Evolutionary conservation across 2,113 vertebrate species (phyloP).

Genomic region (Amphiprion ocellaris): DNA sequence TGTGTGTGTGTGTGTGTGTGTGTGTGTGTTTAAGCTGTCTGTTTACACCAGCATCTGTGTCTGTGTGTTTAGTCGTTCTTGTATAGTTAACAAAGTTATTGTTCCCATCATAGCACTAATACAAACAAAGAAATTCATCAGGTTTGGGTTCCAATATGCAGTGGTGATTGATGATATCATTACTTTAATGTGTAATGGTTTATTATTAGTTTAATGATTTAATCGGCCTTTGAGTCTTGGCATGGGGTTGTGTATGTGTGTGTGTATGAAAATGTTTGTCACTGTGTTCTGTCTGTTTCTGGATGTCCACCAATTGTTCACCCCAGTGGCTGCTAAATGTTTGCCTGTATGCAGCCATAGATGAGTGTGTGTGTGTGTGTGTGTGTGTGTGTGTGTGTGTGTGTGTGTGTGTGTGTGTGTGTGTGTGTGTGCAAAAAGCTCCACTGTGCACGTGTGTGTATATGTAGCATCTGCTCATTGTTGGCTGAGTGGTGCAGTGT

Average conservation of each 20-base stretch:
- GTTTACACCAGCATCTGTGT: background rate
- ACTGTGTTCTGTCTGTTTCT: constrained; percentile 13
- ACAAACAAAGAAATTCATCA: constrained; percentile 19
- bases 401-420: no score
- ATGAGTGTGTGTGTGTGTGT: background rate
- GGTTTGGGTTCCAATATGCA: background rate
- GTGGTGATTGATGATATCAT: constrained; percentile 26
- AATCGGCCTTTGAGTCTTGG: constrained; percentile 20
- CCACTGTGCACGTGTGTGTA: constrained; percentile 26
- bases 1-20: background rate
- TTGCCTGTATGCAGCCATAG: constrained; percentile 12
- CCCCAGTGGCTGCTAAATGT: constrained; percentile 15
- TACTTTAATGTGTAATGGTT: constrained; percentile 35
- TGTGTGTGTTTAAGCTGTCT: background rate
- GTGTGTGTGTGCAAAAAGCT: background rate
- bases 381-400: background rate
- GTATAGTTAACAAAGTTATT: constrained; percentile 7
- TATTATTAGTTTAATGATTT: constrained; percentile 39
- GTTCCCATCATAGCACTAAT: background rate
- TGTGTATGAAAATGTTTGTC: constrained; percentile 29
- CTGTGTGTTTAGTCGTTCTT: background rate
- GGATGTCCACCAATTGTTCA: constrained; percentile 34
- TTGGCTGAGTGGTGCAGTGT: constrained; percentile 49
- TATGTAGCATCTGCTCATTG: constrained; percentile 66
- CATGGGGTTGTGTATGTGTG: background rate